These are phyloP conservation scores for Scarus forsteni DNA, from an alignment of 2,797 vertebrate genomes.

Conservation along the genomic window DNA sequence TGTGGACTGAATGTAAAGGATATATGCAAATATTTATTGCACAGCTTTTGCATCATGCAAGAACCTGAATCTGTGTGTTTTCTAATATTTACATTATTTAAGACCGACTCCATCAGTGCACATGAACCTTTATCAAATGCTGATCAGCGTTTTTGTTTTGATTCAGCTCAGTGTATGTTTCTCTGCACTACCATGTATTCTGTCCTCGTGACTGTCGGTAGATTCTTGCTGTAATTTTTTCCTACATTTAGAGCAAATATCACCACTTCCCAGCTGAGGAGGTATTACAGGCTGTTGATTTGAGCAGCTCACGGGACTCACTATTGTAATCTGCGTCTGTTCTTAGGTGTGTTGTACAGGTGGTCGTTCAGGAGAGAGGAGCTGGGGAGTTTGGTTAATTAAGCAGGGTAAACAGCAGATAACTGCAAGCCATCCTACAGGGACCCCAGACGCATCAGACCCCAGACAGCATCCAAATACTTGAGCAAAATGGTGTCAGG, in stretches of 20 bases:
- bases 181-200: conserved; percentile 22
- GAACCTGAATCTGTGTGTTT: conserved; percentile 8
- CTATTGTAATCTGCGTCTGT: conserved; percentile 74
- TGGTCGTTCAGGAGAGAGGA: conserved; percentile 69
- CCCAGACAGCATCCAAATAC: conserved; percentile 49
- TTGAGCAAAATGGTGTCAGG: conserved; percentile 20
- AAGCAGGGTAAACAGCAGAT: conserved; percentile 81
- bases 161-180: conserved; percentile 1
- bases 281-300: conserved; percentile 79
- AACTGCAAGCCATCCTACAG: conserved; percentile 70
- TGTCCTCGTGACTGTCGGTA: conserved; percentile 58
- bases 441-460: conserved; percentile 65
- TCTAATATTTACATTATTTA: conserved; percentile 5
- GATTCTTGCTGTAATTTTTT: conserved; percentile 75
- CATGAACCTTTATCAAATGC: conserved; percentile 1
- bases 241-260: conserved; percentile 74
- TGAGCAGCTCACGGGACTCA: conserved; percentile 63
- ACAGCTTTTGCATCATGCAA: conserved; percentile 43
- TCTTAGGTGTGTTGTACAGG: conserved; percentile 82
- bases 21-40: conserved; percentile 18
- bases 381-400: conserved; percentile 84
- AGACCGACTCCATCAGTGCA: not conserved
- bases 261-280: conserved; percentile 74
- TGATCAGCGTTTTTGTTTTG: not conserved
- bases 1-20: conserved; percentile 26